A percentile compares a stretch with the other conserved stretches of the same genome.
Conservation (phyloP, 2,113 vertebrate genomes). For the Protobothrops mucrosquamatus region DNA sequence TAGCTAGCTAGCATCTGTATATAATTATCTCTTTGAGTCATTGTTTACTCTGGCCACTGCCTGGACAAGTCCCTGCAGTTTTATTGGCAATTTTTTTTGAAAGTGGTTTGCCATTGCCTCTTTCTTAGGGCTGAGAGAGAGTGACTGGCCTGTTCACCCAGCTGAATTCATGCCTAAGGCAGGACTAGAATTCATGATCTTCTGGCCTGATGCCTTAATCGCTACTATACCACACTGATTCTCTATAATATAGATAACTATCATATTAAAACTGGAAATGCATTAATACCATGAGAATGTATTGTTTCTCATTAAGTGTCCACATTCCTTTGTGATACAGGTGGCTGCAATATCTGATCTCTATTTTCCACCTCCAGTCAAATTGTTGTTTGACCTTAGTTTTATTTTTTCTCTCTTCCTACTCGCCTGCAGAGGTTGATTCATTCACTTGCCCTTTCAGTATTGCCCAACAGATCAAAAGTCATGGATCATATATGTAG, state of each 20-base stretch:
- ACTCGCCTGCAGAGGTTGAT: not conserved
- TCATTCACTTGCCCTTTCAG: constrained; percentile 11
- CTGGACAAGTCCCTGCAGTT: not conserved
- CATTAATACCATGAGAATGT: not conserved
- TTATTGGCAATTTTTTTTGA: not conserved
- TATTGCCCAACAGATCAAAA: not conserved
- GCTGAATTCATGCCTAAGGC: not conserved
- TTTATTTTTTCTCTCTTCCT: not conserved
- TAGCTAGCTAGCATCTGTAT: too few species aligned
- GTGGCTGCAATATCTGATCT: not conserved
- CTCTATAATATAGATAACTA: not conserved
- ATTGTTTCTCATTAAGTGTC: not conserved
- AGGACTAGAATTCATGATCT: not conserved
- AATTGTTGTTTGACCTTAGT: not conserved
- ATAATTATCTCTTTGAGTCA: not conserved
- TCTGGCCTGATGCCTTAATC: not conserved
- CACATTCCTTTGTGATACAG: not conserved
- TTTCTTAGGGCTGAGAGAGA: not conserved
- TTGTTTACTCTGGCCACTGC: not conserved
- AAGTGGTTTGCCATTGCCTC: not conserved
- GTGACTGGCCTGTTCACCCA: not conserved
- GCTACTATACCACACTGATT: not conserved
- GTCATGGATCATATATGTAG: not conserved
- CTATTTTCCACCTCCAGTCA: not conserved
- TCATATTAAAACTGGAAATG: not conserved